Conservation (phyloP, 2,113 vertebrate genomes). For the Meleagris gallopavo region DNA sequence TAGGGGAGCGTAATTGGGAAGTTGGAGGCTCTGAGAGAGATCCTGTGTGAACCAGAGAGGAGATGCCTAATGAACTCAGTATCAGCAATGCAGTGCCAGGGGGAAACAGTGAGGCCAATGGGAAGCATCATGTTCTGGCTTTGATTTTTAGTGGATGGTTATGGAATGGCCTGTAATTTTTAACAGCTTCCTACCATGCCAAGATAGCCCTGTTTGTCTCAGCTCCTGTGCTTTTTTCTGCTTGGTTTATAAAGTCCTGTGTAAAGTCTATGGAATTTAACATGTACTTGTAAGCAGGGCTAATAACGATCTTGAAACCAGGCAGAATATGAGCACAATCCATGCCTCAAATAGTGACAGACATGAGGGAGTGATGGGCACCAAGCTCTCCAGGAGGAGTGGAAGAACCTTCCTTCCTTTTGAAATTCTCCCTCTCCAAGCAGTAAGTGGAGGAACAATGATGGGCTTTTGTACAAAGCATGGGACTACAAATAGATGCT, state of each 20-base stretch:
- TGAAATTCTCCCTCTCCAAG: neutral
- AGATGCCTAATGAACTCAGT: neutral
- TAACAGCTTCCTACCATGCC: neutral
- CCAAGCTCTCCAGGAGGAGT: neutral
- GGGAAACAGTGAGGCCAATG: neutral
- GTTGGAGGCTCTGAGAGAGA: neutral
- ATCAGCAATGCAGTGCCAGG: neutral
- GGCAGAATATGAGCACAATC: neutral
- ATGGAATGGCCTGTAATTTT: neutral
- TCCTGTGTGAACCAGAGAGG: neutral
- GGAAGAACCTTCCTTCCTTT: neutral
- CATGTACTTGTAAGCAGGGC: neutral
- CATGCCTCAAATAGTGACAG: neutral
- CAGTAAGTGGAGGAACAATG: constrained; percentile 39
- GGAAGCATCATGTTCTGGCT: neutral
- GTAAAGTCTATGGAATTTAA: neutral
- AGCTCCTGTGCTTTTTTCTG: neutral
- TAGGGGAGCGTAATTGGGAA: neutral
- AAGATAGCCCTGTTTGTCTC: neutral
- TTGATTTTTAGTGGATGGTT: neutral
- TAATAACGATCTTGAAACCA: neutral
- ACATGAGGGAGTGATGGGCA: neutral
- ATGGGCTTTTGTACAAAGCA: constrained; percentile 41
- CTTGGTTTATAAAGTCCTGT: neutral
- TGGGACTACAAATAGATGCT: constrained; percentile 43